Conservation (phyloP, 1,140 invertebrate genomes). For the Plutomurus gul region DNA sequence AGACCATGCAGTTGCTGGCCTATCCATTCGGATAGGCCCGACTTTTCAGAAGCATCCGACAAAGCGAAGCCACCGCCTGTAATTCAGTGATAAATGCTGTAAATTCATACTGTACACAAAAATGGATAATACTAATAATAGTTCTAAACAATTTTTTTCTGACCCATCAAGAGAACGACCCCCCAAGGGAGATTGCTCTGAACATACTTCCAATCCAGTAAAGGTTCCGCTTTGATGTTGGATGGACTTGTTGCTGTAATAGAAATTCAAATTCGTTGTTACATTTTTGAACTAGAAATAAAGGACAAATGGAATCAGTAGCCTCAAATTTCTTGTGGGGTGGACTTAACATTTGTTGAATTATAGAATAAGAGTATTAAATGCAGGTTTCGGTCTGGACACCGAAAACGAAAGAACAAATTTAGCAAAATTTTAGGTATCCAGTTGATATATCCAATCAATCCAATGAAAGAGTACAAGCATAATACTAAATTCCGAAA, state of each 20-base stretch:
- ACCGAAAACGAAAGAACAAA: no score
- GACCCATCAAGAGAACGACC: conserved; percentile 50
- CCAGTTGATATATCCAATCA: no score
- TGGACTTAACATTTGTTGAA: no score
- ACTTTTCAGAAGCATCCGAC: conserved; percentile 77
- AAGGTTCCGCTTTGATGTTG: conserved; percentile 55
- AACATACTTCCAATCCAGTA: conserved; percentile 80
- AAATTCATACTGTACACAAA: not conserved
- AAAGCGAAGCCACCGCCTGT: conserved; percentile 82
- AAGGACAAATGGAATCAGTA: no score
- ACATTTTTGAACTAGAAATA: no score
- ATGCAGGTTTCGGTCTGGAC: no score
- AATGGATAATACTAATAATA: not conserved
- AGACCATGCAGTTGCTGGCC: conserved; percentile 64
- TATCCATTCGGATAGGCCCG: conserved; percentile 74
- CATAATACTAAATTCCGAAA: no score
- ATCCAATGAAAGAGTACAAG: no score
- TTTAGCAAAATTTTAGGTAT: no score
- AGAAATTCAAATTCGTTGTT: not conserved
- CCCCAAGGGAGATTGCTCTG: conserved; percentile 80
- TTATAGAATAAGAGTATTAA: no score
- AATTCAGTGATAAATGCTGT: not conserved
- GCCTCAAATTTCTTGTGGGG: no score
- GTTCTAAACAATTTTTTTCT: not conserved
- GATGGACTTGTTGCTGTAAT: not conserved